These are phyloP conservation scores for Oscarella lobularis DNA, from an alignment of 37 sponge, comb jelly and placozoan species.

Conservation along the genomic window DNA sequence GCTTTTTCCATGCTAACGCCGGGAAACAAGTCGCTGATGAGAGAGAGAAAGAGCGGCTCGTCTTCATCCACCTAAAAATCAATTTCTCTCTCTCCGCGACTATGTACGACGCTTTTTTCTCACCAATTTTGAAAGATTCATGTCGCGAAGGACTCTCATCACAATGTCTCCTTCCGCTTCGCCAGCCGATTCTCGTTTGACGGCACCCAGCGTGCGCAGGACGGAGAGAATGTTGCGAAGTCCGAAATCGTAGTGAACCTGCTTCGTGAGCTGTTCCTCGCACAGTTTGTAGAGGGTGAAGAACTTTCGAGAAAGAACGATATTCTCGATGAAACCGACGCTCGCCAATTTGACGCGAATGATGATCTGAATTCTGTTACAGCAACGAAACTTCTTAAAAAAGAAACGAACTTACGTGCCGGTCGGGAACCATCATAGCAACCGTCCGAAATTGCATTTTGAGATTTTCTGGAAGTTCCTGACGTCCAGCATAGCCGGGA, in stretches of 20 bases:
- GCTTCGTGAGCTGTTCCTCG: slow-evolving; percentile 96
- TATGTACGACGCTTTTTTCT: not conserved
- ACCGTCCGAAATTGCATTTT: slow-evolving; percentile 92
- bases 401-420: slow-evolving; percentile 19
- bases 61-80: slow-evolving; percentile 72
- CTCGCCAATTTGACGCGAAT: slow-evolving; percentile 89
- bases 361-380: slow-evolving; percentile 49
- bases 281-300: slow-evolving; percentile 94
- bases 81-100: not conserved
- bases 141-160: slow-evolving; percentile 94
- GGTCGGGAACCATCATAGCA: slow-evolving; percentile 99
- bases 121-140: slow-evolving; percentile 94
- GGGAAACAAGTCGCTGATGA: slow-evolving; percentile 93
- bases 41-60: slow-evolving; percentile 88
- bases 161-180: slow-evolving; percentile 93
- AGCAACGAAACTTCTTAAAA: not conserved
- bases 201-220: slow-evolving; percentile 84
- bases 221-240: slow-evolving; percentile 96
- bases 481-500: slow-evolving; percentile 97
- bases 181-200: slow-evolving; percentile 66
- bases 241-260: slow-evolving; percentile 98
- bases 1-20: slow-evolving; percentile 93
- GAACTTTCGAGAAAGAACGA: slow-evolving; percentile 80
- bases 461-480: slow-evolving; percentile 96
- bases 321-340: slow-evolving; percentile 91